Evolutionary conservation across 1,140 invertebrate species (phyloP), one percentile per base, ranked within the genome.

Genomic region (Asobara japonica): DNA sequence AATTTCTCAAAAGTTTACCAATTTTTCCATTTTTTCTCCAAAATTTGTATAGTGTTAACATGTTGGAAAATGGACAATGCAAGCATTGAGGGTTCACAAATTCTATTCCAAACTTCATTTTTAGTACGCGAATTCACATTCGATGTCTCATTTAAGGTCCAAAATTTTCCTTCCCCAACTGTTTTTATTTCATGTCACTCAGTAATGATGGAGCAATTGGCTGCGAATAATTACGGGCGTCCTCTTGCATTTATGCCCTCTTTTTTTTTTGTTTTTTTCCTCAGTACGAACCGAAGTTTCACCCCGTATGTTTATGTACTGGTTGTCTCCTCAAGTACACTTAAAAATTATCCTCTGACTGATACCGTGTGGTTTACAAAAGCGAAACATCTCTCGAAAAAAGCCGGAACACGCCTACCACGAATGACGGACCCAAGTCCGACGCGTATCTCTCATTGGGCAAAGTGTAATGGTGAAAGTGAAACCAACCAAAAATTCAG

Each of bases 291-390:
- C 30, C 10, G 11, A 10, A 60, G 29, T 62, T 62, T 62, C 60
- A 62, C 60, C 60, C 60, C 29, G 51, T 30, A 62, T 62, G 30
- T 30, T 31, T 62, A 30, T 30, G 29, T 30, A 31, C 25, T 31
- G 25, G 36, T 10, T 29, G 60, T 62, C 29, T 62, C 29, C 31
- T 29, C 13, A 16, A 56, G 29, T 31, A 62, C n/a, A 62, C 25
- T 62, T 62, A 62, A 62, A 62, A 31, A 62, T 62, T 62, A 62
- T 62, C 60, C 60, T 29, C 29, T 62, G 27, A 62, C n/a, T 18
- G n/a, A 62, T 16, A 31, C 7, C 29, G 27, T 30, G 60, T 16
- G 18, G 30, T 62, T 56, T 56, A 18, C n/a, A n/a, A 56, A 25
- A 56, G 2, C 41, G 11, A n/a, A 16, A 51, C 18, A 56, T 56